A percentile compares a stretch with the other conserved stretches of the same genome.
Conservation (phyloP, 2,797 vertebrate genomes). For the Semotilus atromaculatus region DNA sequence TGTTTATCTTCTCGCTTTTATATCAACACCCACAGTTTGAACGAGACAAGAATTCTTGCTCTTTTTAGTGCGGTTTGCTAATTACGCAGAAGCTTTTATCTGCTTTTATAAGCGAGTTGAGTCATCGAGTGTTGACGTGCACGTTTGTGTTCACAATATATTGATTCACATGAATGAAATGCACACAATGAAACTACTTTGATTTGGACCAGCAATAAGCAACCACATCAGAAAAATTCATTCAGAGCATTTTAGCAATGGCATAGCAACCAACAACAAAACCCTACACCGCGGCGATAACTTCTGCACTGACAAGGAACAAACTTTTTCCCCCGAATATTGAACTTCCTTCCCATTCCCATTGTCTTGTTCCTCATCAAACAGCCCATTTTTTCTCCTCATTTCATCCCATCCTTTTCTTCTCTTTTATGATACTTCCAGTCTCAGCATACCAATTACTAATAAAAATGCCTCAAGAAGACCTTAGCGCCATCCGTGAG, state of each 20-base stretch:
- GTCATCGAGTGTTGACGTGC: background rate
- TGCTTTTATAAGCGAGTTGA: slow-evolving; percentile 11
- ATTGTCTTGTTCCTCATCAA: background rate
- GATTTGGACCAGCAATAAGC: background rate
- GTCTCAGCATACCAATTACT: slow-evolving; percentile 37
- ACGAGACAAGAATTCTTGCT: background rate
- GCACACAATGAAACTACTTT: background rate
- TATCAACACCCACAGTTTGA: background rate
- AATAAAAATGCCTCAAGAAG: slow-evolving; percentile 36
- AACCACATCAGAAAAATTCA: background rate
- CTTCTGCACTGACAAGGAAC: background rate
- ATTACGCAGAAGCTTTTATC: background rate
- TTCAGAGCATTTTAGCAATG: background rate
- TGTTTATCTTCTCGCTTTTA: slow-evolving; percentile 4
- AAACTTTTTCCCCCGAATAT: background rate
- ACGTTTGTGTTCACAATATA: background rate
- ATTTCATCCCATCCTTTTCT: slow-evolving; percentile 10
- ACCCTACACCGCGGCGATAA: background rate
- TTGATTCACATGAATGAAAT: background rate
- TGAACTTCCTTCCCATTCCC: background rate
- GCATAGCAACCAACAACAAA: background rate
- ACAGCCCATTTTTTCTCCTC: background rate
- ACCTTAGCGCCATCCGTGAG: background rate
- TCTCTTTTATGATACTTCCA: slow-evolving; percentile 7
- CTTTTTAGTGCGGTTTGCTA: background rate